phyloP scores from a whole-genome alignment of 2,888 invertebrate genomes.

The Xanthostigma xanthostigma region DNA sequence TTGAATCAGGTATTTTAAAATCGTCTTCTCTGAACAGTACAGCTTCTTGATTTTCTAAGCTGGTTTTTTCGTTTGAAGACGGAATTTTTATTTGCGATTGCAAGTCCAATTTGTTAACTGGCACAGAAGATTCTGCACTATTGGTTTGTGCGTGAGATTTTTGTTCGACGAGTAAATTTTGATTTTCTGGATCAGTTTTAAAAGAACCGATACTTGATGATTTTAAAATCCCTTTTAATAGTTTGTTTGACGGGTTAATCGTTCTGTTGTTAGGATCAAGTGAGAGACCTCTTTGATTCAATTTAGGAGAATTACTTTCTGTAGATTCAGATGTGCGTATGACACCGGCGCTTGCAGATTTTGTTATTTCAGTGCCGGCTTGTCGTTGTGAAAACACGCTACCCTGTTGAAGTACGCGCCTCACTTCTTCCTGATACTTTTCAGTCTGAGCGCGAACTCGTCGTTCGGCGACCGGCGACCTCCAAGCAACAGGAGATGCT shows the following conservation, averaged over 20 bases:
- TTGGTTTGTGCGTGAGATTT: background rate
- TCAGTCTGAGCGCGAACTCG: slow-evolving; percentile 36
- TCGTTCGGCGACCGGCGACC: slow-evolving; percentile 46
- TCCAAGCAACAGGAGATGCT: slow-evolving; percentile 47
- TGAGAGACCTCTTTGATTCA: background rate
- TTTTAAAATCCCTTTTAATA: slow-evolving; percentile 21
- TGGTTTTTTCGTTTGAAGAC: background rate
- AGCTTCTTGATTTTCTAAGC: background rate
- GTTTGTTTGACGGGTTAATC: slow-evolving; percentile 9
- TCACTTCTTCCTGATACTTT: slow-evolving; percentile 30
- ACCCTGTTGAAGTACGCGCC: slow-evolving; percentile 19
- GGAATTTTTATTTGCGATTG: background rate
- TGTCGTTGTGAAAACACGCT: slow-evolving; percentile 18
- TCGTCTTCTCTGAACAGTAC: slow-evolving; percentile 1
- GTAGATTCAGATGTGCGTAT: slow-evolving; percentile 13
- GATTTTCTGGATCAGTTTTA: slow-evolving; percentile 12
- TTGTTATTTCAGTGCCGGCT: slow-evolving; percentile 40
- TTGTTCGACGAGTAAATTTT: slow-evolving; percentile 3
- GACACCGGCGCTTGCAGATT: slow-evolving; percentile 42
- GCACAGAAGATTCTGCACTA: background rate
- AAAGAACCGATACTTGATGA: slow-evolving; percentile 26
- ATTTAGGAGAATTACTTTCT: background rate
- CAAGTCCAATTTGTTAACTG: background rate
- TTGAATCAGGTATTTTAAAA: background rate
- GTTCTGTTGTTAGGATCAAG: background rate